Conservation (phyloP, 92 coral and sea anemone species). For the Palythoa caribaeorum region DNA sequence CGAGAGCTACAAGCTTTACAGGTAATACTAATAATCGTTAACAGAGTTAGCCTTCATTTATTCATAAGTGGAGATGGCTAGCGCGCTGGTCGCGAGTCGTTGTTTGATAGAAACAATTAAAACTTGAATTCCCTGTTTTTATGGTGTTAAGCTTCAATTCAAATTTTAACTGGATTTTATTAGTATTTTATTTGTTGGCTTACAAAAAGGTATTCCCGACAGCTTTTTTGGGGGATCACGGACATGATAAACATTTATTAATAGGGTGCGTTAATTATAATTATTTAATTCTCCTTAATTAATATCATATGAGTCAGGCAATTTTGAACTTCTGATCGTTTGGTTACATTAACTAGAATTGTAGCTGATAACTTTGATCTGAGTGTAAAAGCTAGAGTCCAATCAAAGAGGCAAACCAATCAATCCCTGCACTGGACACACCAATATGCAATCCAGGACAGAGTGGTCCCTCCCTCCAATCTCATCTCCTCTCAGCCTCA, state of each 20-base stretch:
- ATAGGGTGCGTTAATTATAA: background rate
- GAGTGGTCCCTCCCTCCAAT: conserved; percentile 27
- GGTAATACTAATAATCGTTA: background rate
- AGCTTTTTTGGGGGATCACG: background rate
- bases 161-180: background rate
- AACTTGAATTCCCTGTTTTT: background rate
- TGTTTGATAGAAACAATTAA: background rate
- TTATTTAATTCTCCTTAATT: too few relatives aligned
- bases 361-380: conserved; percentile 67
- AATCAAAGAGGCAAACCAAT: conserved; percentile 48
- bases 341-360: conserved; percentile 37
- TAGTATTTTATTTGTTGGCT: background rate
- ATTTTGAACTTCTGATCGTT: background rate
- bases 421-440: conserved; percentile 66
- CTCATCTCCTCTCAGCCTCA: conserved; percentile 14
- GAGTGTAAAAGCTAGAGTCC: conserved; percentile 58
- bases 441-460: conserved; percentile 59
- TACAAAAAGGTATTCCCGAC: background rate
- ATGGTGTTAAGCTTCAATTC: background rate
- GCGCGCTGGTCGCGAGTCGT: background rate
- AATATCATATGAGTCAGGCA: background rate
- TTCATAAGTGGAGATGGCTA: background rate
- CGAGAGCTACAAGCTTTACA: conserved; percentile 20
- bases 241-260: background rate
- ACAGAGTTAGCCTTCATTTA: too few relatives aligned